phyloP scores from a whole-genome alignment of 2,113 vertebrate species.

The Scolopax mira region DNA sequence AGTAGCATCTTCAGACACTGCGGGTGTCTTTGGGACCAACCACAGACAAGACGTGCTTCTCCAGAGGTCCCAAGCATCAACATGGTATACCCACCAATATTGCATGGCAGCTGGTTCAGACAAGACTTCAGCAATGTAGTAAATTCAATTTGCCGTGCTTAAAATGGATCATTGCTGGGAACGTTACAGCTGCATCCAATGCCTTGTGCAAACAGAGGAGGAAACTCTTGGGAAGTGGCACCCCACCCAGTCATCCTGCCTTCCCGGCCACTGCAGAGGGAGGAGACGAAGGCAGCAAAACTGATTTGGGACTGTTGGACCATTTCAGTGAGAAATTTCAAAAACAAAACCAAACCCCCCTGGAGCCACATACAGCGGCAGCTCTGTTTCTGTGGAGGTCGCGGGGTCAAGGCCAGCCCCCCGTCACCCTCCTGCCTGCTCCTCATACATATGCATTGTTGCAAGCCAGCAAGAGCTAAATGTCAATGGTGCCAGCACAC shows the following conservation, averaged over 20 bases:
- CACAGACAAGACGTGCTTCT: background rate
- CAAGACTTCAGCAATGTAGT: background rate
- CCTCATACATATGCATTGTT: background rate
- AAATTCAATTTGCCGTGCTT: background rate
- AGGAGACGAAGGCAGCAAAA: background rate
- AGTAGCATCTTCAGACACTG: background rate
- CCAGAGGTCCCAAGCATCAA: background rate
- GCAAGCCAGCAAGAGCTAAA: background rate
- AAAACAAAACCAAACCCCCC: background rate
- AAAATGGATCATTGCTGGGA: background rate
- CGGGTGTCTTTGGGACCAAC: background rate
- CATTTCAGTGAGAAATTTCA: background rate
- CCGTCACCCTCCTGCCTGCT: background rate
- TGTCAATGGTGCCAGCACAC: background rate
- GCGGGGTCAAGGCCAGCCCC: background rate
- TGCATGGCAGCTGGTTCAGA: background rate
- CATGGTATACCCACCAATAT: accelerated
- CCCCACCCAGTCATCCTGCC: background rate
- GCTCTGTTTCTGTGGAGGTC: background rate
- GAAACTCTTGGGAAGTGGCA: background rate
- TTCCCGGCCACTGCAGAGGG: background rate
- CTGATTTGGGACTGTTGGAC: background rate
- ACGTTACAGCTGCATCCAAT: background rate
- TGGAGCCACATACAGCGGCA: background rate
- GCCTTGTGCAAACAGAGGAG: background rate